Conservation (phyloP, 2,797 vertebrate species). For the Crenuchus spilurus region DNA sequence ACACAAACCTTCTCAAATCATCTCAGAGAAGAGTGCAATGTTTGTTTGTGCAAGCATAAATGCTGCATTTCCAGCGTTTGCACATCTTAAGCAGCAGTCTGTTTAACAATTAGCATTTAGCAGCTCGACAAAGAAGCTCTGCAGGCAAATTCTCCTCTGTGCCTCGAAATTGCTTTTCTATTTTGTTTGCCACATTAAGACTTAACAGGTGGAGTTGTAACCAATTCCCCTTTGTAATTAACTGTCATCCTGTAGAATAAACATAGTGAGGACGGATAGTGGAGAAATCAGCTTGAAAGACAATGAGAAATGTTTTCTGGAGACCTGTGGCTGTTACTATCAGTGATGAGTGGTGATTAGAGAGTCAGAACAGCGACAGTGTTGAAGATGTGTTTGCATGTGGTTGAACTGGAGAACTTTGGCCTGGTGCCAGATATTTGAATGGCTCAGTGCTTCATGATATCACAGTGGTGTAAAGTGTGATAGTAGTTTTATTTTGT, state of each 20-base stretch:
- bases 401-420: conserved; percentile 19
- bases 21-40: background rate
- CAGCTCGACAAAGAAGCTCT: conserved; percentile 44
- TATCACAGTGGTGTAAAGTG: background rate
- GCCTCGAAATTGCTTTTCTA: conserved; percentile 53
- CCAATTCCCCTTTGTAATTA: conserved; percentile 67
- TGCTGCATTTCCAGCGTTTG: conserved; percentile 43
- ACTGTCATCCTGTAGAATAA: conserved; percentile 61
- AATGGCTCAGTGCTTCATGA: background rate
- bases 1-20: background rate
- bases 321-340: conserved; percentile 15
- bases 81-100: conserved; percentile 27
- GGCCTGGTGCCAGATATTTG: conserved; percentile 27
- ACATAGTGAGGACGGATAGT: conserved; percentile 49
- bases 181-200: conserved; percentile 64
- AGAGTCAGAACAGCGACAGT: conserved; percentile 6
- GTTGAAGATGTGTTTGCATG: conserved; percentile 24
- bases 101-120: conserved; percentile 61
- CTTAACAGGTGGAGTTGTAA: conserved; percentile 59
- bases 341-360: conserved; percentile 37
- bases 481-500: no score
- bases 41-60: conserved; percentile 12
- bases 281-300: conserved; percentile 41
- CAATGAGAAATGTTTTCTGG: conserved; percentile 25
- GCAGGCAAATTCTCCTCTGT: conserved; percentile 47